Conservation (phyloP, 2,797 vertebrate genomes). For the Bradypodion ventrale region DNA sequence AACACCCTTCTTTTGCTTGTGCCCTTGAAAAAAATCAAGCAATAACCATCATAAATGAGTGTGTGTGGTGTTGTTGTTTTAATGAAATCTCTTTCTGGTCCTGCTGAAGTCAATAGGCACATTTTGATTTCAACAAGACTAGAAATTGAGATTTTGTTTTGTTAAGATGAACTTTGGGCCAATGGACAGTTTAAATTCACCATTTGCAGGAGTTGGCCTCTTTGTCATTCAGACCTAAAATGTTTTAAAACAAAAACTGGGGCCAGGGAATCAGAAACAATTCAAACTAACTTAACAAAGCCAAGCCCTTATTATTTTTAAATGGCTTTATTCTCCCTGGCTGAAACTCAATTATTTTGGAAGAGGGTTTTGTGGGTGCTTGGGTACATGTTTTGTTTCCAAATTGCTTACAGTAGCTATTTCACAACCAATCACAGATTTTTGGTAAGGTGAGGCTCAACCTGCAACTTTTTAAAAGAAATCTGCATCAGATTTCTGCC, state of each 20-base stretch:
- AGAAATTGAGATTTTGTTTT: constrained; percentile 28
- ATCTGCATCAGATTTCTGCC: constrained; percentile 1
- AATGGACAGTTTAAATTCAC: not conserved
- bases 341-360: not conserved
- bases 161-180: constrained; percentile 27
- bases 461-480: constrained; percentile 21
- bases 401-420: not conserved
- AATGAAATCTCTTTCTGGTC: constrained; percentile 22
- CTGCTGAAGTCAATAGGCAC: not conserved
- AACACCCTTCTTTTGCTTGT: constrained; percentile 43
- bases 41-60: not conserved
- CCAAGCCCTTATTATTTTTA: not conserved
- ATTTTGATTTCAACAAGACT: constrained; percentile 43
- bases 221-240: constrained; percentile 6
- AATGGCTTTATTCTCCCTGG: not conserved
- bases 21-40: constrained; percentile 48
- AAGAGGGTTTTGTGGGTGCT: not conserved
- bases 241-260: not conserved
- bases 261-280: too few relatives aligned
- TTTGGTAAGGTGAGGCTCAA: fast-evolving
- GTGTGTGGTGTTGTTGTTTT: too few relatives aligned
- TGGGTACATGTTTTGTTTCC: not conserved
- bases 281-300: not conserved
- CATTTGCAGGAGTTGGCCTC: constrained; percentile 42
- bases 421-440: not conserved